Conservation (phyloP, 2,113 vertebrate species). For the Caretta caretta region DNA sequence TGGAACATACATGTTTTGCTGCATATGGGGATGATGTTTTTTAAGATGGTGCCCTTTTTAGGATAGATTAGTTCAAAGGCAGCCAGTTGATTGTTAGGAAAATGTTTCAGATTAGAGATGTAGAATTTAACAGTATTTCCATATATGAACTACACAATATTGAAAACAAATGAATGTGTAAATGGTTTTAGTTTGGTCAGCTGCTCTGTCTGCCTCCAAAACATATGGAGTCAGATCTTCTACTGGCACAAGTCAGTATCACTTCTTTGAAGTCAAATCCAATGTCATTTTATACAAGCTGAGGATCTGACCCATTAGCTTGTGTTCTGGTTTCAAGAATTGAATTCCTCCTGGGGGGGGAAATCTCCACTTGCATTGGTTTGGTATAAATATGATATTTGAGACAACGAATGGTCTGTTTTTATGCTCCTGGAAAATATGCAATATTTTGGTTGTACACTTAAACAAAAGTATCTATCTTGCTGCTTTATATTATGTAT, state of each 20-base stretch:
- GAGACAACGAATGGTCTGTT: background rate
- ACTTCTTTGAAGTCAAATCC: background rate
- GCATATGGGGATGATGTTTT: background rate
- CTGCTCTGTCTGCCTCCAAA: background rate
- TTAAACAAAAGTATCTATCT: background rate
- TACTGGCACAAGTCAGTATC: background rate
- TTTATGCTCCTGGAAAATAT: background rate
- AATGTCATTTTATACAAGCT: accelerated
- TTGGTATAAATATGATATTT: background rate
- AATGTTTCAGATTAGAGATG: background rate
- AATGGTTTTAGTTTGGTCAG: background rate
- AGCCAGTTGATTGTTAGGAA: background rate
- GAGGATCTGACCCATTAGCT: background rate
- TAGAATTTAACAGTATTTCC: background rate
- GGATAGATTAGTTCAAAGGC: background rate
- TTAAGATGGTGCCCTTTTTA: background rate
- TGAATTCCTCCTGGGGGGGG: background rate
- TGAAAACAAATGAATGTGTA: background rate
- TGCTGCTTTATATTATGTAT: background rate
- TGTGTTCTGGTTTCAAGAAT: background rate
- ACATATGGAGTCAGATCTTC: background rate
- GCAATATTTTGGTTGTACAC: background rate
- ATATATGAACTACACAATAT: accelerated
- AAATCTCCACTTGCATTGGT: background rate
- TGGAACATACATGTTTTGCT: background rate